Conservation (phyloP, 1,140 invertebrate genomes). For the Micrasema minimum region DNA sequence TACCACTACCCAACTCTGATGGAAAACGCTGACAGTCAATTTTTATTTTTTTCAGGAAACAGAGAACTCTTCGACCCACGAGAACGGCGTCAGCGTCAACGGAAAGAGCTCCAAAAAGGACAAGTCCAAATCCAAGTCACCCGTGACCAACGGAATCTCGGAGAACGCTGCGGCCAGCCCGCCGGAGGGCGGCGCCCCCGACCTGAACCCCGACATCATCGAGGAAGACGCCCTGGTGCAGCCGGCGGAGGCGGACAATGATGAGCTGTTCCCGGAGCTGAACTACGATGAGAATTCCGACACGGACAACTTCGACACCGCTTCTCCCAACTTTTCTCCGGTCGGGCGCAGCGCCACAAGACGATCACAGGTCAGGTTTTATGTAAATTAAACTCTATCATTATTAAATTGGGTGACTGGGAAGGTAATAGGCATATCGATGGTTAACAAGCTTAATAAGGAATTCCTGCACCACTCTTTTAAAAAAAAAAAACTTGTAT, state of each 20-base stretch:
- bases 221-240: conserved; percentile 47
- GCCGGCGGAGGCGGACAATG: conserved; percentile 47
- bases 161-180: background rate
- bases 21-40: background rate
- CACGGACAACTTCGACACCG: conserved; percentile 49
- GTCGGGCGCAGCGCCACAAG: conserved; percentile 47
- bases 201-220: conserved; percentile 36
- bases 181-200: conserved; percentile 1
- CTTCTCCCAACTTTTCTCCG: conserved; percentile 50
- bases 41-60: conserved; percentile 32
- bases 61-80: conserved; percentile 19
- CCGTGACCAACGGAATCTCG: conserved; percentile 44
- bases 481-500: too few species aligned
- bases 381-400: too few species aligned
- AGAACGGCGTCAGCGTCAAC: conserved; percentile 26
- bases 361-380: conserved; percentile 50
- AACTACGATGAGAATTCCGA: conserved; percentile 52
- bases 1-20: too few species aligned
- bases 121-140: conserved; percentile 18
- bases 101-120: conserved; percentile 40
- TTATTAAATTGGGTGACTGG: too few species aligned
- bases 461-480: too few species aligned
- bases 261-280: conserved; percentile 51
- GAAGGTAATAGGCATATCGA: too few species aligned
- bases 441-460: too few species aligned